These are phyloP conservation scores for Zaprionus lineosus DNA, from an alignment of 2,888 invertebrate genomes.

Conservation along the genomic window DNA sequence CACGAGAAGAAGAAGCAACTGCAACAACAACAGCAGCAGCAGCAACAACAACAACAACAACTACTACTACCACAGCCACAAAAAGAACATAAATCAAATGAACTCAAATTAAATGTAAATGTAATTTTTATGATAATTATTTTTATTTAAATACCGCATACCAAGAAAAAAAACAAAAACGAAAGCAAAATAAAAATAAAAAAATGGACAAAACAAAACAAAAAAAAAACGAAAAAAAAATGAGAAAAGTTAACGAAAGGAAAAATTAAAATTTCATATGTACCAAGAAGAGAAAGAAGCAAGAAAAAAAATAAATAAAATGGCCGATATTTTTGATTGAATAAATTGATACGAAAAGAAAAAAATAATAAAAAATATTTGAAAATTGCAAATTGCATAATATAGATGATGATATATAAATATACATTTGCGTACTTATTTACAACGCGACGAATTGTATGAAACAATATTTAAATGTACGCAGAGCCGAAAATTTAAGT, in stretches of 20 bases:
- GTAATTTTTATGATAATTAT: conserved; percentile 82
- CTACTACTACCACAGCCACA: conserved; percentile 53
- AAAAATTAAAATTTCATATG: conserved; percentile 42
- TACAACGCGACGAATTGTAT: conserved; percentile 53
- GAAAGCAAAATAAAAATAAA: conserved; percentile 17
- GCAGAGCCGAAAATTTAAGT: conserved; percentile 20
- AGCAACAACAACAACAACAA: conserved; percentile 57
- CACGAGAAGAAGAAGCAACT: conserved; percentile 58
- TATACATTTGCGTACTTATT: conserved; percentile 62
- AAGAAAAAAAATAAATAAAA: conserved; percentile 21
- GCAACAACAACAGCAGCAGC: conserved; percentile 46
- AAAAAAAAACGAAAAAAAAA: conserved; percentile 19
- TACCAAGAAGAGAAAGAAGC: conserved; percentile 48
- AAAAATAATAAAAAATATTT: conserved; percentile 68
- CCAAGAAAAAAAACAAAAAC: conserved; percentile 26
- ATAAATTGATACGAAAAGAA: conserved; percentile 66
- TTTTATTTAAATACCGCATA: conserved; percentile 73
- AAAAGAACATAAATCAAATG: conserved; percentile 80
- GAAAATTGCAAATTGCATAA: conserved; percentile 56
- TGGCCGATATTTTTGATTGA: conserved; percentile 72
- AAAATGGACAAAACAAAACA: conserved; percentile 16
- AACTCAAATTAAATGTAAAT: conserved; percentile 82
- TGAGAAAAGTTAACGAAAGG: not conserved
- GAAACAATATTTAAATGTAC: conserved; percentile 45
- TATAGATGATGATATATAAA: conserved; percentile 33